A percentile compares a stretch with the other conserved stretches of the same genome.
phyloP scores from a whole-genome alignment of 1,140 invertebrate genomes.

The Gryon sp. region DNA sequence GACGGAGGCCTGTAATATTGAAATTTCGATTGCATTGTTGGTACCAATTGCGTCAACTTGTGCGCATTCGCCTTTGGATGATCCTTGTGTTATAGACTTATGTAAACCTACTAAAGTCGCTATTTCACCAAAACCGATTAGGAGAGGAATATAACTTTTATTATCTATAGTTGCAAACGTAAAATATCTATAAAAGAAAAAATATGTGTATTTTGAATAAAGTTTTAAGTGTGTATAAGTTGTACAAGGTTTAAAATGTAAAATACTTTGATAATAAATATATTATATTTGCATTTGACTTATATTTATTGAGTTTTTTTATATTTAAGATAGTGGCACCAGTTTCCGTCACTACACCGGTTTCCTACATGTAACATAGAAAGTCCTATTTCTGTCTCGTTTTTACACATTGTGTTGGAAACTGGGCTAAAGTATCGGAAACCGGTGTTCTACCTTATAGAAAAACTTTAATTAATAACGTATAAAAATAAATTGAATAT shows the following conservation, averaged over 20 bases:
- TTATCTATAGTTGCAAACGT: no score
- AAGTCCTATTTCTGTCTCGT: no score
- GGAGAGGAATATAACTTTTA: conserved; percentile 86
- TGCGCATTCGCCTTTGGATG: conserved; percentile 79
- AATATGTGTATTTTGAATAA: neutral
- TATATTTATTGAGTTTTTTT: neutral
- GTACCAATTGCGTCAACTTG: conserved; percentile 83
- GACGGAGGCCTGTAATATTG: conserved; percentile 94
- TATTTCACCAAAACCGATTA: conserved; percentile 92
- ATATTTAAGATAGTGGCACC: no score
- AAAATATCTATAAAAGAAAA: neutral
- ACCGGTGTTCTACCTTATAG: no score
- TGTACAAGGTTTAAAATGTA: no score
- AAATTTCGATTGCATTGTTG: conserved; percentile 90
- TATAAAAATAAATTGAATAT: no score
- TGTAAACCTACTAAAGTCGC: conserved; percentile 94
- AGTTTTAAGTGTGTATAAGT: neutral
- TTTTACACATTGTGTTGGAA: no score
- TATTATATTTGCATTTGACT: neutral
- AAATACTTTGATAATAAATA: neutral
- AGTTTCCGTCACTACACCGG: no score
- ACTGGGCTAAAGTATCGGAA: no score
- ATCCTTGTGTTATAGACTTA: conserved; percentile 87
- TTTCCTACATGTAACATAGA: no score
- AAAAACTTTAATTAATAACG: no score